phyloP scores from a whole-genome alignment of 2,113 vertebrate genomes.

The Nicator chloris region DNA sequence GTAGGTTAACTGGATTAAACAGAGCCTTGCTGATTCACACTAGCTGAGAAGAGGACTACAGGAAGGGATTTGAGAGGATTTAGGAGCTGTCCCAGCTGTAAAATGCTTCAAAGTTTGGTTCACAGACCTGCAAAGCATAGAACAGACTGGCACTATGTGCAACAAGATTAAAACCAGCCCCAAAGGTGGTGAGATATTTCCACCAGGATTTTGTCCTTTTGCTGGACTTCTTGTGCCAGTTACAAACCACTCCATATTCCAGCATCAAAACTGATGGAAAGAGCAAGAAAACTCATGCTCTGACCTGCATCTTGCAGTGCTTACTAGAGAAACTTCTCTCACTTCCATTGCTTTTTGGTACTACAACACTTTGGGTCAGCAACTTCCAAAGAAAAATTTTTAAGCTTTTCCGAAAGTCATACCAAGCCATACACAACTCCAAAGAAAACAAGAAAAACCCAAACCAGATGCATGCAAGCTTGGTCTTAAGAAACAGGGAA shows the following conservation, averaged over 20 bases:
- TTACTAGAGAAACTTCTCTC: background rate
- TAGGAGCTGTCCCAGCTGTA: background rate
- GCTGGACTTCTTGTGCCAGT: background rate
- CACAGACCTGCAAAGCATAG: background rate
- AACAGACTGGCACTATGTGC: background rate
- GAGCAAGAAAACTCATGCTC: accelerated
- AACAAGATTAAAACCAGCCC: background rate
- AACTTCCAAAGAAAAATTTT: background rate
- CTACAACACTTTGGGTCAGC: background rate
- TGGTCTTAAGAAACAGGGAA: background rate
- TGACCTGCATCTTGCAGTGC: background rate
- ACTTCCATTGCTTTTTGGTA: background rate
- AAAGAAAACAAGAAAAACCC: background rate
- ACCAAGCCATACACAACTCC: background rate
- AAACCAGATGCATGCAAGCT: background rate
- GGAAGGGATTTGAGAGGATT: background rate
- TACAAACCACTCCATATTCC: background rate
- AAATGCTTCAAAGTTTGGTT: background rate
- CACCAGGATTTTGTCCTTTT: background rate
- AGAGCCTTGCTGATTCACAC: background rate
- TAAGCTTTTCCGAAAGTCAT: background rate
- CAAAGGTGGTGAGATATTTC: background rate
- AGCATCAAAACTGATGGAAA: background rate
- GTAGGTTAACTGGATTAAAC: background rate
- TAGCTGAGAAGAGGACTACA: background rate